Base-by-base conservation (phyloP, 1,140 invertebrate species). In the Drosophila melanica region DNA sequence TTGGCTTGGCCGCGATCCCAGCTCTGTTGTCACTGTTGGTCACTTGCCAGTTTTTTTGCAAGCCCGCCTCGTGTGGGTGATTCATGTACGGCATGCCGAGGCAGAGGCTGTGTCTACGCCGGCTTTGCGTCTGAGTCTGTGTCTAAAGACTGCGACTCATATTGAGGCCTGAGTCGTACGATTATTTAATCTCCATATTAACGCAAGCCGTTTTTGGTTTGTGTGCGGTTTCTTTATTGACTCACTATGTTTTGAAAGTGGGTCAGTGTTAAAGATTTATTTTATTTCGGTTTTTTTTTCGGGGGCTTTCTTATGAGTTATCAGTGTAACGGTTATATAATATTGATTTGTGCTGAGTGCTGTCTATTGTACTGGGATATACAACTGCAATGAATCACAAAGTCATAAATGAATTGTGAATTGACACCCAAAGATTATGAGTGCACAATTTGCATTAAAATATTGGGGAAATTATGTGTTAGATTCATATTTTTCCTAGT, bases 111-210 rank as follows among this genome's bases (percentile, higher is more conserved):
- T 6, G 58, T 16, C 67, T 57, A 41, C 7, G 55, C n/a, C 64
- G 50, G 8, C 44, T 11, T 57, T 27, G 23, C 7, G 39, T n/a
- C 57, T 62, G 33, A 16, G 65, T 44, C 42, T 48, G 66, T 12
- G 66, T 76, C 78, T 80, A 33, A 11, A 58, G 55, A 33, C 55
- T 44, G 55, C 14, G 23, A 30, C 41, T 14, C 41, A 75, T 71
- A 81, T 81, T 75, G 55, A 45, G 58, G 77, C 20, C 65, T 51
- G 20, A 14, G 48, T 60, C 70, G 64, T 47, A 48, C 71, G 81
- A 87, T 86, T 86, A 86, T 87, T 86, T 86, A 86, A 86, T 86
- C 81, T 87, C 64, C 79, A 80, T 87, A 86, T 86, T 86, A 86
- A 75, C 81, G 81, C 75, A 67, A 85, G 63, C 63, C 77, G 50